Conservation (phyloP, 2,797 vertebrate genomes). For the Coranthus polyacanthus region DNA sequence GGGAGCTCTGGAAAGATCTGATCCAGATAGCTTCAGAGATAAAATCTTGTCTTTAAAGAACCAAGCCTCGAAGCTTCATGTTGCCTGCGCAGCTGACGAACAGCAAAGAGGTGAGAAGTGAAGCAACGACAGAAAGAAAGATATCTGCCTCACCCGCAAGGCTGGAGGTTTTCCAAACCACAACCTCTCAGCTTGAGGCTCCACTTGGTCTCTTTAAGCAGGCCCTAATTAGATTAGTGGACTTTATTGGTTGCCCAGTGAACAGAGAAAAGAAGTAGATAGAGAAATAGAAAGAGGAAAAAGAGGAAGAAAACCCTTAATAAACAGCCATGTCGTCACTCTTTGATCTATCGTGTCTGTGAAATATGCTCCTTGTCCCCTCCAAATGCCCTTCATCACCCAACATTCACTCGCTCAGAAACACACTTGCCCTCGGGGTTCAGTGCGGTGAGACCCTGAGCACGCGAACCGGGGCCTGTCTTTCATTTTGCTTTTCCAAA, state of each 20-base stretch:
- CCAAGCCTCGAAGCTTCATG: not conserved
- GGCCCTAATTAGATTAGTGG: slow-evolving; percentile 78
- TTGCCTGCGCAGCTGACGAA: slow-evolving; percentile 31
- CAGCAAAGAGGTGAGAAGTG: slow-evolving; percentile 33
- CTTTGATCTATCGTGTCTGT: slow-evolving; percentile 74
- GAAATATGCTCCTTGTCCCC: slow-evolving; percentile 62
- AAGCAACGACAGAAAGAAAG: slow-evolving; percentile 17
- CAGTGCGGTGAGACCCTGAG: slow-evolving; percentile 55
- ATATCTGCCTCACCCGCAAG: slow-evolving; percentile 12
- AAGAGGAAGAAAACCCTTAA: slow-evolving; percentile 42
- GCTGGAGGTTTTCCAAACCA: slow-evolving; percentile 48
- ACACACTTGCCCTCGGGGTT: slow-evolving; percentile 59
- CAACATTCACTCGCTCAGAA: slow-evolving; percentile 44
- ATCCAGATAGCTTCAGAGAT: slow-evolving; percentile 42
- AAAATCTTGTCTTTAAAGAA: slow-evolving; percentile 33
- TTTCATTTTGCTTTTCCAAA: slow-evolving; percentile 76
- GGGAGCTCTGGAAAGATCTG: slow-evolving; percentile 4
- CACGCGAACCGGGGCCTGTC: slow-evolving; percentile 72
- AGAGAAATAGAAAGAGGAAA: slow-evolving; percentile 23
- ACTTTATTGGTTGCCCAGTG: slow-evolving; percentile 69
- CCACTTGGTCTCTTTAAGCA: slow-evolving; percentile 73
- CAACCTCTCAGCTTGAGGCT: slow-evolving; percentile 57
- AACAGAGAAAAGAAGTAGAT: slow-evolving; percentile 37
- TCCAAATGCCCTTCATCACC: slow-evolving; percentile 63
- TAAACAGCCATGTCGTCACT: slow-evolving; percentile 57